phyloP scores from a whole-genome alignment of 2,797 vertebrate genomes.

The Macropus fuliginosus region DNA sequence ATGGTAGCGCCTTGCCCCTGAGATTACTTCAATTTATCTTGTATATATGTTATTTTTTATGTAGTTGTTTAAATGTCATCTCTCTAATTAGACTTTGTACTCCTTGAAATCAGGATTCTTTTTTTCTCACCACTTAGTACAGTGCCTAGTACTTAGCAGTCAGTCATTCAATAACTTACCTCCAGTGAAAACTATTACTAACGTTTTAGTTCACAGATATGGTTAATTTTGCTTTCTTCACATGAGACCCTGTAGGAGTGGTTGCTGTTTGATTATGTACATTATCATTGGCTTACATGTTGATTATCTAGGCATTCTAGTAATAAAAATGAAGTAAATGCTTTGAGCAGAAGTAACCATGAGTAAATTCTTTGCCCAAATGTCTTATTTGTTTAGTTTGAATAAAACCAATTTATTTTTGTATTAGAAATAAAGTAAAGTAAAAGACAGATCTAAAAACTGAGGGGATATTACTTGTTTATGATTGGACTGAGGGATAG shows the following conservation, averaged over 20 bases:
- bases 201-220: constrained; percentile 44
- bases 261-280: not conserved
- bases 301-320: not conserved
- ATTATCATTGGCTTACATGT: not conserved
- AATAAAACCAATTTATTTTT: not conserved
- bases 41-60: not conserved
- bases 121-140: no score
- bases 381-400: not conserved
- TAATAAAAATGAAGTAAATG: not conserved
- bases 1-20: not conserved
- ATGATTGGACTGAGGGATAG: not conserved
- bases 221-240: constrained; percentile 37
- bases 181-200: constrained; percentile 16
- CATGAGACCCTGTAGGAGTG: not conserved
- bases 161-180: not conserved
- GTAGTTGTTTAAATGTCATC: not conserved
- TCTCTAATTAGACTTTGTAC: not conserved
- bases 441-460: not conserved
- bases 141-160: not conserved
- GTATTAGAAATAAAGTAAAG: not conserved
- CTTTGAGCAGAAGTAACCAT: not conserved
- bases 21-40: not conserved
- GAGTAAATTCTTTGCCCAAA: not conserved
- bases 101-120: not conserved
- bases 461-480: not conserved